These are phyloP conservation scores for Odocoileus virginianus DNA, from an alignment of 2,113 vertebrate species.

Conservation along the genomic window DNA sequence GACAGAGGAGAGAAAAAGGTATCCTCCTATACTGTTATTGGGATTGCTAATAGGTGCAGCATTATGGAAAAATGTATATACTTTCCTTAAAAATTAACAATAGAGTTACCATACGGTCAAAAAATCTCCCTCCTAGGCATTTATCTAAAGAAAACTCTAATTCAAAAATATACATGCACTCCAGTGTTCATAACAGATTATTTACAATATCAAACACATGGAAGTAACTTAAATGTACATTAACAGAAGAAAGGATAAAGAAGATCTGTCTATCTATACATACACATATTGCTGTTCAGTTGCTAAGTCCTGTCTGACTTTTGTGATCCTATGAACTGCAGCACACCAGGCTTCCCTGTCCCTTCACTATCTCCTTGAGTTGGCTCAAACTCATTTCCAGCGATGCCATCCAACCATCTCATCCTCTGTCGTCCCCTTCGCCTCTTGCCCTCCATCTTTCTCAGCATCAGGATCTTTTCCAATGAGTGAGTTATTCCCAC, in stretches of 20 bases:
- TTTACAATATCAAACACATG: neutral
- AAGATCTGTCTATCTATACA: neutral
- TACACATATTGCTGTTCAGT: too few species aligned
- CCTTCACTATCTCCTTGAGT: too few species aligned
- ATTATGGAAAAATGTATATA: neutral
- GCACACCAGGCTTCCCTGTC: too few species aligned
- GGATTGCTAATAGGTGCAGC: neutral
- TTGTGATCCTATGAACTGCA: too few species aligned
- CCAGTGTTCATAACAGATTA: neutral
- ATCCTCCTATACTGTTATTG: neutral
- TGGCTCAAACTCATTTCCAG: too few species aligned
- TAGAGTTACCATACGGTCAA: neutral
- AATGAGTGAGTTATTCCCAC: too few species aligned
- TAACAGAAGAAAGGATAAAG: neutral
- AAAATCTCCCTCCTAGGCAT: neutral
- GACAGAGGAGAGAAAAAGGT: neutral
- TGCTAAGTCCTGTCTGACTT: too few species aligned
- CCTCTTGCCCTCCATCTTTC: too few species aligned
- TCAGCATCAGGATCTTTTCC: too few species aligned
- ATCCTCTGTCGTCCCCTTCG: too few species aligned
- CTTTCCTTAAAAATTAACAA: neutral
- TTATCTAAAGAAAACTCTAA: neutral
- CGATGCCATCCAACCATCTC: too few species aligned
- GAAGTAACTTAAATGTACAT: neutral
- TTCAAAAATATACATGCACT: neutral